Evolutionary conservation across 2,113 vertebrate genomes (phyloP), one percentile per base, ranked within the genome.

Genomic region (Chaenocephalus aceratus): DNA sequence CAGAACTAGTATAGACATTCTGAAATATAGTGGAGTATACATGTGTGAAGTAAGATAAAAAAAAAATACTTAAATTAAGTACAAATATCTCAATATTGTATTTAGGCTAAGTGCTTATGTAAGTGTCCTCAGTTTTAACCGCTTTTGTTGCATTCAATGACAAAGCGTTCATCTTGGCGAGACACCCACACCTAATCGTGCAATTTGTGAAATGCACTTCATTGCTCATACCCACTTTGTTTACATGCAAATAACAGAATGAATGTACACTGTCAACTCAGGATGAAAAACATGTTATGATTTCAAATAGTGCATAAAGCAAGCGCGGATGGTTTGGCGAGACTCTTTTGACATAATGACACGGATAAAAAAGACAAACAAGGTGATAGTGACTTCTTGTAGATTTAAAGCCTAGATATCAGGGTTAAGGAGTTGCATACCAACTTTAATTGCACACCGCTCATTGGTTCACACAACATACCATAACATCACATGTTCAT

Each of bases 391-490:
- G 74, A 73, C 66, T 67, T 69, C 68, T n/a, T 56, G 10, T 48
- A 1, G 13, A 48, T 72, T 36, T 11, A 54, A 60, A 62, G 49
- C 14, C 13, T 1, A 54, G 48, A 63, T 70, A 23, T 6, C 41
- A 46, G 30, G 8, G 9, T 60, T 51, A 58, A 18, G 68, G 26
- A 70, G 11, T 61, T 49, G 16, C 41, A 62, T 54, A 72, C 53
- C 49, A 63, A 8, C 34, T 49, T 69, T 75, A 64, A 78, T 64
- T 30, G 58, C 68, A 80, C 66, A 36, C 60, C 26, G 18, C 74
- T 70, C 23, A 81, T 75, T 79, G 87, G 86, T 72, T 54, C 12
- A 70, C 30, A 23, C 34, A 46, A 79, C 49, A 51, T 51, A 62
- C 16, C 13, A 45, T 62, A 68, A 66, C 1, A 62, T 54, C 70